Evolutionary conservation across 2,797 vertebrate genomes (phyloP).

Genomic region (Aplochiton taeniatus): DNA sequence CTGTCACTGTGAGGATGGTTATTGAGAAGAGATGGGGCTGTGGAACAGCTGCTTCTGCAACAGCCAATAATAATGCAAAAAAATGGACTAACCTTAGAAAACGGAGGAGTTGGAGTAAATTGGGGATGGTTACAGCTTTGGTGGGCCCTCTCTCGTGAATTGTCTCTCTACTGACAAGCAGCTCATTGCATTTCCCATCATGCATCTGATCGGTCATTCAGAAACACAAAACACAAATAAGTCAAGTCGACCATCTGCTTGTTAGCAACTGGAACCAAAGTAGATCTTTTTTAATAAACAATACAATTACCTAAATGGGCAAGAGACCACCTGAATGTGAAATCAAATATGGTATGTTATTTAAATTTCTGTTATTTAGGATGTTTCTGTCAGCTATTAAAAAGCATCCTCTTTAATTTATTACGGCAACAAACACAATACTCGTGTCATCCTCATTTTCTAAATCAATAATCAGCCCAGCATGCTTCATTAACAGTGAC

Average conservation of each 20-base stretch:
- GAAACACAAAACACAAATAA: conserved; percentile 99
- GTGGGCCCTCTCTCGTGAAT: conserved; percentile 85
- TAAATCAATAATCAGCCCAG: conserved; percentile 99
- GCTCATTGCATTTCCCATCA: conserved; percentile 99
- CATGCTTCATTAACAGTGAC: conserved; percentile 99
- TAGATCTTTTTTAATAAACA: conserved; percentile 98
- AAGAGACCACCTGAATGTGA: conserved; percentile 95
- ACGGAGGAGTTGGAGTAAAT: conserved; percentile 68
- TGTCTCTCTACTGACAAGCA: conserved; percentile 97
- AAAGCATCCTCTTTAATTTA: conserved; percentile 98
- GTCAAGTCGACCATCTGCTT: conserved; percentile 99
- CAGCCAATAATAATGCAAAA: conserved; percentile 79
- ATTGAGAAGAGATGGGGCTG: conserved; percentile 74
- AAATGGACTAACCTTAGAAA: conserved; percentile 74
- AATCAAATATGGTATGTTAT: conserved; percentile 97
- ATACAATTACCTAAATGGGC: conserved; percentile 96
- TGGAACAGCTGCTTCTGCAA: conserved; percentile 82
- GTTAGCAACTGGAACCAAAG: conserved; percentile 99
- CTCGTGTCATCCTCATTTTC: conserved; percentile 99
- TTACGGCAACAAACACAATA: conserved; percentile 97
- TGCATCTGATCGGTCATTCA: conserved; percentile 99
- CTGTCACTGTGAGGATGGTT: conserved; percentile 77
- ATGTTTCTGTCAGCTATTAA: conserved; percentile 91
- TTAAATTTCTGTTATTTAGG: conserved; percentile 74
- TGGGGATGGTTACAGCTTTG: conserved; percentile 67